Percentiles rank a stretch among this genome's conserved stretches.
phyloP scores from a whole-genome alignment of 2,113 vertebrate species.

The Leptobrachium leishanense region DNA sequence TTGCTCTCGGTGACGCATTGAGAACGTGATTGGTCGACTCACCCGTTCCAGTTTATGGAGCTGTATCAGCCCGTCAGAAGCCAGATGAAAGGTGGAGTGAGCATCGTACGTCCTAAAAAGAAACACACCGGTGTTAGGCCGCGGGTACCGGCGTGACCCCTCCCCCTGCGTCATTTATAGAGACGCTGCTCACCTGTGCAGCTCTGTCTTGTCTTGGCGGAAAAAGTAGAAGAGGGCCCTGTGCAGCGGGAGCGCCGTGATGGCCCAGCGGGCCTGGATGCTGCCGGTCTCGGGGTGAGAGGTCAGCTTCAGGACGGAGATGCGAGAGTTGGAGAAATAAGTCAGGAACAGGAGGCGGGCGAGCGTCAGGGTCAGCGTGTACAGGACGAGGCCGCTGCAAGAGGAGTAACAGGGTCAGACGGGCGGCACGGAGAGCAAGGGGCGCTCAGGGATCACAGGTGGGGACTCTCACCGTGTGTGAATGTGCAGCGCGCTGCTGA shows the following conservation, averaged over 20 bases:
- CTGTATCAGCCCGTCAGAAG: slow-evolving; percentile 71
- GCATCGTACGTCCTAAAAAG: slow-evolving; percentile 71
- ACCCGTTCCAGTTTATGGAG: slow-evolving; percentile 79
- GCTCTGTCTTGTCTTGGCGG: slow-evolving; percentile 68
- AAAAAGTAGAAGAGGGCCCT: slow-evolving; percentile 68
- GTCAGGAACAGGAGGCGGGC: slow-evolving; percentile 64
- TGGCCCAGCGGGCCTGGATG: slow-evolving; percentile 76
- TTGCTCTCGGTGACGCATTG: too few species aligned
- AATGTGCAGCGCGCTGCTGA: slow-evolving; percentile 67
- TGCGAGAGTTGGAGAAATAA: slow-evolving; percentile 63
- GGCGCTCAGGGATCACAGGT: background rate
- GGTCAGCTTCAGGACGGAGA: slow-evolving; percentile 80
- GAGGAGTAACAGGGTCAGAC: background rate
- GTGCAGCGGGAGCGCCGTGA: slow-evolving; percentile 69
- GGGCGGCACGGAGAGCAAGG: background rate
- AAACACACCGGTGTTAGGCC: background rate
- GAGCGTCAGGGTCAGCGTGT: slow-evolving; percentile 64
- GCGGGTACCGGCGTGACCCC: background rate
- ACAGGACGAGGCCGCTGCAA: slow-evolving; percentile 64
- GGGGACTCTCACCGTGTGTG: slow-evolving; percentile 65
- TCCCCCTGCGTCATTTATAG: background rate
- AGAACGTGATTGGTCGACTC: slow-evolving; percentile 15
- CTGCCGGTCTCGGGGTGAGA: slow-evolving; percentile 72
- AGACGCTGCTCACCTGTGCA: slow-evolving; percentile 66
- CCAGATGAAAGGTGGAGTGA: slow-evolving; percentile 77